A percentile compares a stretch with the other conserved stretches of the same genome.
Evolutionary conservation across 1,140 invertebrate genomes (phyloP).

Genomic region (Euura saliciscinereae): DNA sequence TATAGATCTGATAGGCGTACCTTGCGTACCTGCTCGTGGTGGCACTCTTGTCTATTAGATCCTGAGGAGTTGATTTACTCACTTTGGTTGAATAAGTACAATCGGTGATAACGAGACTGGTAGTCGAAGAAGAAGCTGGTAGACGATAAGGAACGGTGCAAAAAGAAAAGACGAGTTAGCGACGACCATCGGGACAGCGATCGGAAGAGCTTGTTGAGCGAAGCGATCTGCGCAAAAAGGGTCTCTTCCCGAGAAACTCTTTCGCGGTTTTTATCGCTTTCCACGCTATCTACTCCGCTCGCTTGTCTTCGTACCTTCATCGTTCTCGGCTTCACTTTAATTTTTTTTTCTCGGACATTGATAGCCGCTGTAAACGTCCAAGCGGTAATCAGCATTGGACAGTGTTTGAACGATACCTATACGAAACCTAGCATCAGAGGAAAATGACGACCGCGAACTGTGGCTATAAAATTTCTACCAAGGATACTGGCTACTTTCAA

Average conservation of each 20-base stretch:
- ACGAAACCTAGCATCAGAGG: background rate
- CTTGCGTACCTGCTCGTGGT: background rate
- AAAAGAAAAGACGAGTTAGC: too few species aligned
- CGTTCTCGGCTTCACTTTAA: background rate
- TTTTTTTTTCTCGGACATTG: background rate
- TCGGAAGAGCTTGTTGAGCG: too few species aligned
- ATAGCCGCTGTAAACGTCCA: background rate
- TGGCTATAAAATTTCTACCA: conserved; percentile 2
- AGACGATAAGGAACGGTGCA: background rate
- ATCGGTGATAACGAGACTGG: background rate
- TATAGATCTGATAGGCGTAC: conserved; percentile 9
- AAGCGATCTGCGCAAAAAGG: background rate
- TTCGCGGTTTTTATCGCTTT: background rate
- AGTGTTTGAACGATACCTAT: background rate
- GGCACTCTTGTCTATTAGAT: conserved; percentile 1
- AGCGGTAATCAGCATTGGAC: background rate
- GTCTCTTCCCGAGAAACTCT: background rate
- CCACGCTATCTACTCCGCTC: too few species aligned
- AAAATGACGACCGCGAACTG: background rate
- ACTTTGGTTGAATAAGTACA: background rate
- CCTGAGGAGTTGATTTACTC: background rate
- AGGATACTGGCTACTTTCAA: background rate
- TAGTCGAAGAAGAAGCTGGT: background rate
- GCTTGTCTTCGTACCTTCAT: background rate
- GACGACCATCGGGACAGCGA: too few species aligned